Evolutionary conservation across 2,797 vertebrate species (phyloP).

Genomic region (Nyctibius grandis): DNA sequence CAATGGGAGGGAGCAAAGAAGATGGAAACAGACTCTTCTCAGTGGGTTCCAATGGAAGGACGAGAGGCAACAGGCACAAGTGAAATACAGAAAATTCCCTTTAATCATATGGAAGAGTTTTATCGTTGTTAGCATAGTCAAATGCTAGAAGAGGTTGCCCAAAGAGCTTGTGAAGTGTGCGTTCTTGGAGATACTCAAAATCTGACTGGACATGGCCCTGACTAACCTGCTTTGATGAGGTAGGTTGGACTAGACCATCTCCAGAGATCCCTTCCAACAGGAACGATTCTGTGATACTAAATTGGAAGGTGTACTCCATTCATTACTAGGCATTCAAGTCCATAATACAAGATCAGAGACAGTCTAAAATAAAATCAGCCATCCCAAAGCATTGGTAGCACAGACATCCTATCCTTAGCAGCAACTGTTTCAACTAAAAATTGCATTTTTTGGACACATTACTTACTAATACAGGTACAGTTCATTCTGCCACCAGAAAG

Average conservation of each 20-base stretch:
- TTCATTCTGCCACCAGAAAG: neutral
- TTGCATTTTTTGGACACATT: neutral
- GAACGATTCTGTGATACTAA: accelerated
- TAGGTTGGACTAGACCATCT: neutral
- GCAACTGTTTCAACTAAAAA: neutral
- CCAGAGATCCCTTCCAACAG: neutral
- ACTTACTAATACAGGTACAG: neutral
- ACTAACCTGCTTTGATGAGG: neutral
- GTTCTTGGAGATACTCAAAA: neutral
- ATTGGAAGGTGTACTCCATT: neutral
- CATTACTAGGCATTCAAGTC: neutral
- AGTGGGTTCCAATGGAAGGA: neutral
- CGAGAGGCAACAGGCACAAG: neutral
- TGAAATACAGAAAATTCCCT: neutral
- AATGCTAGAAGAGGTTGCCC: neutral
- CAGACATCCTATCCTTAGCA: neutral
- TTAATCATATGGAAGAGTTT: neutral
- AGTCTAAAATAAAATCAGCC: neutral
- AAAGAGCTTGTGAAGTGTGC: neutral
- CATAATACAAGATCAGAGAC: neutral
- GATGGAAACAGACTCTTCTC: neutral
- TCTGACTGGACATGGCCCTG: neutral
- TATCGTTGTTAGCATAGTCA: neutral
- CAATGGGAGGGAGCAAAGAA: neutral
- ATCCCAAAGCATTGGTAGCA: neutral